phyloP scores from a whole-genome alignment of 64 coral and sea anemone species.

The Acropora yongei region DNA sequence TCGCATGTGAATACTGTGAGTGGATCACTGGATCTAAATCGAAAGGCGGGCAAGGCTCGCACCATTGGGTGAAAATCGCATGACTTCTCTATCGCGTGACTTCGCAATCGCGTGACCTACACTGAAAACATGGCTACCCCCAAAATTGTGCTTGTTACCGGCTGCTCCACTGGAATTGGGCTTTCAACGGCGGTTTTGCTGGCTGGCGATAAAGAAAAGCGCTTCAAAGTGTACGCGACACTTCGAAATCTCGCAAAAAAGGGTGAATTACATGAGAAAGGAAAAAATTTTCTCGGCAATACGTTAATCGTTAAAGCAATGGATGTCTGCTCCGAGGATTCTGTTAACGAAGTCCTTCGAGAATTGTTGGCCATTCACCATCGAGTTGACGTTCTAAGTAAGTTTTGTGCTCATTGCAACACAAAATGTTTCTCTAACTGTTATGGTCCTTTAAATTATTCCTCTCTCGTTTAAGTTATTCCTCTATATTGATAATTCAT shows the following conservation, averaged over 20 bases:
- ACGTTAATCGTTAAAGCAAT: constrained; percentile 63
- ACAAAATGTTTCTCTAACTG: neutral
- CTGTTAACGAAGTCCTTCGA: constrained; percentile 64
- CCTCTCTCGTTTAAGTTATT: neutral
- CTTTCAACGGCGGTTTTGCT: constrained; percentile 59
- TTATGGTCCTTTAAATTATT: neutral
- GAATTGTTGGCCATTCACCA: constrained; percentile 57
- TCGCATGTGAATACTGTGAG: too few species aligned
- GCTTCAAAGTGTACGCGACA: constrained; percentile 86
- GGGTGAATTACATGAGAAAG: constrained; percentile 34
- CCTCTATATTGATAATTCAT: neutral
- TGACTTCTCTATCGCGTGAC: too few species aligned
- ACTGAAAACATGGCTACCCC: constrained; percentile 8
- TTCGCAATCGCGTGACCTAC: neutral
- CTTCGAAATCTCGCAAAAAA: constrained; percentile 82
- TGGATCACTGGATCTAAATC: too few species aligned
- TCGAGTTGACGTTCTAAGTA: constrained; percentile 81
- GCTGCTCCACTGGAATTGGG: constrained; percentile 75
- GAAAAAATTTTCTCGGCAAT: constrained; percentile 33
- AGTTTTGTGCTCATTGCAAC: constrained; percentile 6
- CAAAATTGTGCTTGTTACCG: constrained; percentile 65
- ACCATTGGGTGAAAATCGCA: too few species aligned
- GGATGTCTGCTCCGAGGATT: constrained; percentile 85
- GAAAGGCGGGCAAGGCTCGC: too few species aligned
- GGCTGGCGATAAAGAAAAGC: constrained; percentile 58